Conservation (phyloP, 2,888 invertebrate genomes). For the Orgyia antiqua region DNA sequence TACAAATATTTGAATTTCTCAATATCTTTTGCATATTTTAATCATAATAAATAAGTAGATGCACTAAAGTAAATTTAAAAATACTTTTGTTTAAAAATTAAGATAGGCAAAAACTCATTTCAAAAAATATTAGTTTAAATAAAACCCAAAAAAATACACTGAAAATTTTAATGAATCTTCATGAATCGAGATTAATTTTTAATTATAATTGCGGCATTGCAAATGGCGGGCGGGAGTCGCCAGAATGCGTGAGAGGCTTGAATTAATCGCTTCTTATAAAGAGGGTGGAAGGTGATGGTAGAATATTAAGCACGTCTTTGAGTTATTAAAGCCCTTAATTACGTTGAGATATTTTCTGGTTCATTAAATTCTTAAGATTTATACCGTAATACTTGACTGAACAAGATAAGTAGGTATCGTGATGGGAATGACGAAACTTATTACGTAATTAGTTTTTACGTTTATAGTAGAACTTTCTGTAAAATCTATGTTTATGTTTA, state of each 20-base stretch:
- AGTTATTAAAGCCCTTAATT: conserved; percentile 67
- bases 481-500: too few relatives aligned
- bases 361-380: conserved; percentile 59
- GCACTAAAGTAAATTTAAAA: conserved; percentile 13
- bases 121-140: neutral
- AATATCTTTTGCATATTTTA: conserved; percentile 28
- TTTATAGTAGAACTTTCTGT: too few relatives aligned
- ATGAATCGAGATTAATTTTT: conserved; percentile 62
- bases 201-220: conserved; percentile 66
- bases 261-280: conserved; percentile 69
- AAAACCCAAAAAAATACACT: conserved; percentile 33
- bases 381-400: conserved; percentile 37
- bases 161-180: conserved; percentile 44
- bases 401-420: conserved; percentile 35
- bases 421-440: conserved; percentile 30
- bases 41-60: conserved; percentile 17
- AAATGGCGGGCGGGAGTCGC: conserved; percentile 48
- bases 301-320: conserved; percentile 63
- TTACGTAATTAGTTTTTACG: conserved; percentile 23
- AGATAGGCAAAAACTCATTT: conserved; percentile 16
- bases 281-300: conserved; percentile 38
- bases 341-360: conserved; percentile 58
- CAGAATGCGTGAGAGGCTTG: conserved; percentile 62
- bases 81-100: too few relatives aligned
- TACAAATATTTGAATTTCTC: conserved; percentile 25